A percentile compares a stretch with the other conserved stretches of the same genome.
Evolutionary conservation across 1,140 invertebrate genomes (phyloP).

Genomic region (Drosophila malerkotliana): DNA sequence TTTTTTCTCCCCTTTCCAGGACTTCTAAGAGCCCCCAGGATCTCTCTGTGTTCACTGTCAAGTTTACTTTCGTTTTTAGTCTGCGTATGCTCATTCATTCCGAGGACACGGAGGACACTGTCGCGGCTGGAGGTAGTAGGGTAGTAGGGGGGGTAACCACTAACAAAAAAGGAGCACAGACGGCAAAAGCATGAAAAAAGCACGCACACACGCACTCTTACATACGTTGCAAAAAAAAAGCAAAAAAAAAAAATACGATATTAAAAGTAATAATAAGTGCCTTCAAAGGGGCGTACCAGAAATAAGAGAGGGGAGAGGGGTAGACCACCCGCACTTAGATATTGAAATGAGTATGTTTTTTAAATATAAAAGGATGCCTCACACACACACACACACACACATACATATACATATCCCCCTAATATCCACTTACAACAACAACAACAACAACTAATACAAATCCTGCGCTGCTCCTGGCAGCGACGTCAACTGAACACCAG

Average conservation of each 20-base stretch:
- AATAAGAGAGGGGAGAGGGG: neutral
- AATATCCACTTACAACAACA: slow-evolving; percentile 69
- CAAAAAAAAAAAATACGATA: slow-evolving; percentile 44
- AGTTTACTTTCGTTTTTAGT: slow-evolving; percentile 55
- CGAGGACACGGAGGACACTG: neutral
- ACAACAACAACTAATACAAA: slow-evolving; percentile 49
- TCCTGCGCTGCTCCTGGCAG: slow-evolving; percentile 8
- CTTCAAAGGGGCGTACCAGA: slow-evolving; percentile 27
- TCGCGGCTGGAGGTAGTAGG: neutral
- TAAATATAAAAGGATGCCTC: slow-evolving; percentile 78
- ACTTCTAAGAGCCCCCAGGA: neutral
- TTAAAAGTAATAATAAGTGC: slow-evolving; percentile 84
- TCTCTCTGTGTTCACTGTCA: slow-evolving; percentile 30
- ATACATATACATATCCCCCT: slow-evolving; percentile 38
- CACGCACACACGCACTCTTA: slow-evolving; percentile 38
- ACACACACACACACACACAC: slow-evolving; percentile 37
- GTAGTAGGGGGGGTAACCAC: slow-evolving; percentile 26
- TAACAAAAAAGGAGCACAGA: slow-evolving; percentile 57
- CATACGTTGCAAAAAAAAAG: slow-evolving; percentile 12
- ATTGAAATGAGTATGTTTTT: slow-evolving; percentile 79
- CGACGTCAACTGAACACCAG: neutral
- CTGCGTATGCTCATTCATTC: slow-evolving; percentile 34
- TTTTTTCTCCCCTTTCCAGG: neutral
- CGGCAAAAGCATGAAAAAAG: slow-evolving; percentile 50
- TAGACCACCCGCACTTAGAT: slow-evolving; percentile 67